These are phyloP conservation scores for Mus minutoides DNA, from an alignment of 2,797 vertebrate species.

Conservation along the genomic window DNA sequence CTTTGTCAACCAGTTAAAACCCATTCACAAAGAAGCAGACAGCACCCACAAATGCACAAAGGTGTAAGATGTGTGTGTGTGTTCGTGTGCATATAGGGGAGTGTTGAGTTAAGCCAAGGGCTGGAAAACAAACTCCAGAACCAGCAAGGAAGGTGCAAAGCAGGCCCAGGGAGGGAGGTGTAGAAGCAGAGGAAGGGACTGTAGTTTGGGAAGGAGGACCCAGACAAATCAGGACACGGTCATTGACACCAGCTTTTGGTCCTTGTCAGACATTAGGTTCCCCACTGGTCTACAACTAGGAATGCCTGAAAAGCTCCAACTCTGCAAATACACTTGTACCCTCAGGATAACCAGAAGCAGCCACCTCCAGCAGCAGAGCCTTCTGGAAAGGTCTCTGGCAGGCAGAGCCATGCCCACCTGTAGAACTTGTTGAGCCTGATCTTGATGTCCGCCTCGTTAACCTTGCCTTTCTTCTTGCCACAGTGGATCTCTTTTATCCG, in stretches of 20 bases:
- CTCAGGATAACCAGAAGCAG: neutral
- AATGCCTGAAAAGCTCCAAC: neutral
- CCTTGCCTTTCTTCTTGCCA: constrained; percentile 90
- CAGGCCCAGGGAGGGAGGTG: neutral
- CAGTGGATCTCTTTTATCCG: constrained; percentile 96
- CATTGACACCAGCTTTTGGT: neutral
- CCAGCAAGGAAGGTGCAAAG: neutral
- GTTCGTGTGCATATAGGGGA: neutral
- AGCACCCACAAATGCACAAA: neutral
- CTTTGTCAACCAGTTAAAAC: neutral
- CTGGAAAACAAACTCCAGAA: neutral
- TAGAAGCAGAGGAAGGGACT: neutral
- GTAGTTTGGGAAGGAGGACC: neutral
- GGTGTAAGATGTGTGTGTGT: no score
- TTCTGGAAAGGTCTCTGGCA: neutral
- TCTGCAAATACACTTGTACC: neutral
- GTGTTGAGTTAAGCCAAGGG: neutral
- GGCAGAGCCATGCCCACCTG: constrained; percentile 85
- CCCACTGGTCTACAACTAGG: neutral
- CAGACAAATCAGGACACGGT: neutral
- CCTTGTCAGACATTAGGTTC: neutral
- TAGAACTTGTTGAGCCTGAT: constrained; percentile 95
- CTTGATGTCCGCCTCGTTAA: constrained; percentile 92
- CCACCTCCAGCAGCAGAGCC: neutral
- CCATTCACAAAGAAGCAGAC: neutral